A percentile compares a stretch with the other conserved stretches of the same genome.
phyloP scores from a whole-genome alignment of 2,797 vertebrate genomes.

The Phrynocephalus vlangalii region DNA sequence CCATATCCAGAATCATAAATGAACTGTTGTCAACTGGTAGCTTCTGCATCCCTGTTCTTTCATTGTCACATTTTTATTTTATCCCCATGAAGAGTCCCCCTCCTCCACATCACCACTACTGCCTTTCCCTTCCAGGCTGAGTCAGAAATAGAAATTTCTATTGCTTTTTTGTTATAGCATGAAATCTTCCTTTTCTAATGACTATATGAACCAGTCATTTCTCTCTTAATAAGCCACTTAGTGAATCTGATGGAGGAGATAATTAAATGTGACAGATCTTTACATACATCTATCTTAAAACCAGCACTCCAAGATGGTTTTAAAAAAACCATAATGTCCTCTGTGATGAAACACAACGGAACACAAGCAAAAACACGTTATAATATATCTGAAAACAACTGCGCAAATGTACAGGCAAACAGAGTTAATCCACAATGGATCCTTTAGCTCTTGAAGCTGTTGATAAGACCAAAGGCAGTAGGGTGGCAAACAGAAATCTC shows the following conservation, averaged over 20 bases:
- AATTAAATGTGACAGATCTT: slow-evolving; percentile 78
- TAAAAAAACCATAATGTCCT: slow-evolving; percentile 66
- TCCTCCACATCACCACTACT: neutral
- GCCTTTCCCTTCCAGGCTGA: slow-evolving; percentile 43
- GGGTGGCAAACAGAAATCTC: slow-evolving; percentile 25
- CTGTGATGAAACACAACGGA: slow-evolving; percentile 68
- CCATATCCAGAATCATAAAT: slow-evolving; percentile 10
- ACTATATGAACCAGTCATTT: slow-evolving; percentile 72
- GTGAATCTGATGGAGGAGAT: slow-evolving; percentile 75
- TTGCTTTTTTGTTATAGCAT: slow-evolving; percentile 64
- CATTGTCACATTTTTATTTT: slow-evolving; percentile 41
- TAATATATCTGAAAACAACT: slow-evolving; percentile 69
- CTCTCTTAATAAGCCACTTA: slow-evolving; percentile 72
- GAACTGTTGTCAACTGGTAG: slow-evolving; percentile 17
- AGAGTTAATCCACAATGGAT: slow-evolving; percentile 64
- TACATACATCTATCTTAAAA: slow-evolving; percentile 74
- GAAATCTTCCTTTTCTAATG: slow-evolving; percentile 72
- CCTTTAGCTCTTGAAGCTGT: slow-evolving; percentile 30
- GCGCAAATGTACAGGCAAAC: slow-evolving; percentile 74
- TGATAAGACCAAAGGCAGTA: slow-evolving; percentile 25
- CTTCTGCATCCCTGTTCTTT: slow-evolving; percentile 23
- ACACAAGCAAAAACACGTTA: slow-evolving; percentile 70
- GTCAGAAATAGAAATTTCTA: slow-evolving; percentile 43
- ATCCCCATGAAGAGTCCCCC: neutral
- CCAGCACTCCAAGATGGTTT: slow-evolving; percentile 75